These are phyloP conservation scores for Protonibea diacanthus DNA, from an alignment of 2,797 vertebrate genomes.

Conservation along the genomic window DNA sequence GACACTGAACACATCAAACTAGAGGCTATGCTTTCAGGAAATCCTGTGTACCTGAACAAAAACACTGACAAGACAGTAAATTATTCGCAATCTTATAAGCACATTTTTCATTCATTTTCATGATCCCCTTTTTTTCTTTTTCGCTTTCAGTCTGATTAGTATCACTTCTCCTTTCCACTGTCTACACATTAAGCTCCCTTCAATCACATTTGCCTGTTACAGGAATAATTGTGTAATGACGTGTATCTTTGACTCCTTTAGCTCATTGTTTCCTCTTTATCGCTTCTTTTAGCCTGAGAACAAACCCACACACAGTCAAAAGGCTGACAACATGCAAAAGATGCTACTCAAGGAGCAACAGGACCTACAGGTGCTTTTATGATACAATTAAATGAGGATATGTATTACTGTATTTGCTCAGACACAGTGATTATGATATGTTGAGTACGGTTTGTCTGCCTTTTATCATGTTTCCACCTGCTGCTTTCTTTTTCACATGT, in stretches of 20 bases:
- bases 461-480: background rate
- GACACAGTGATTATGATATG: background rate
- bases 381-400: background rate
- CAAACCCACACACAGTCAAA: constrained; percentile 86
- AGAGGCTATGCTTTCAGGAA: background rate
- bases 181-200: background rate
- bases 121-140: background rate
- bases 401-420: background rate
- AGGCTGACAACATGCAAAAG: constrained; percentile 86
- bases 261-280: background rate
- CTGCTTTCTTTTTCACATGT: background rate
- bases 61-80: no score
- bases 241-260: background rate
- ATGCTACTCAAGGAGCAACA: constrained; percentile 85
- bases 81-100: no score
- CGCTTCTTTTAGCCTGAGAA: constrained; percentile 67
- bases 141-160: background rate
- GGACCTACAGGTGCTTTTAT: constrained; percentile 82
- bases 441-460: no score
- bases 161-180: constrained; percentile 19
- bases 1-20: background rate
- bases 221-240: background rate
- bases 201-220: background rate
- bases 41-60: background rate
- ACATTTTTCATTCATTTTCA: no score